A percentile compares a stretch with the other conserved stretches of the same genome.
Evolutionary conservation across 2,113 vertebrate species (phyloP).

Genomic region (Boleophthalmus pectinirostris): DNA sequence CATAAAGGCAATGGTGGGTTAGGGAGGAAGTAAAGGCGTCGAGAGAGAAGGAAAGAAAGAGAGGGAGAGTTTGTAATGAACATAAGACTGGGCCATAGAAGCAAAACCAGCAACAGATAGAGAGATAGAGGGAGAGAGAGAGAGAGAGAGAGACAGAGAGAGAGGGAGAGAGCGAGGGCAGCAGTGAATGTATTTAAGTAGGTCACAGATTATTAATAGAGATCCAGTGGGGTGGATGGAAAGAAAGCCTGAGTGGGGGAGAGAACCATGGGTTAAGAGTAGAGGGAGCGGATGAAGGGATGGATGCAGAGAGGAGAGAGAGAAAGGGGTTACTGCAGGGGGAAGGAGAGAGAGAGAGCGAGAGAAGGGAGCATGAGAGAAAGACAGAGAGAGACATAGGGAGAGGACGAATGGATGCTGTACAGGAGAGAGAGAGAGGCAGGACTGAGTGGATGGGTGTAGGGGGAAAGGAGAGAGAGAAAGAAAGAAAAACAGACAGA

Average conservation of each 20-base stretch:
- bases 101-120: neutral
- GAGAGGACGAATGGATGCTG: slow-evolving; percentile 50
- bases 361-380: neutral
- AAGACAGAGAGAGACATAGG: neutral
- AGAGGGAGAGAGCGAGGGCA: slow-evolving; percentile 66
- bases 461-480: neutral
- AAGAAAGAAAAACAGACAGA: slow-evolving; percentile 15
- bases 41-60: neutral
- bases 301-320: neutral
- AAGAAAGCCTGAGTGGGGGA: slow-evolving; percentile 56
- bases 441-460: slow-evolving; percentile 34
- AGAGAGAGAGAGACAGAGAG: slow-evolving; percentile 11
- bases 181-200: slow-evolving; percentile 81
- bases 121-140: neutral
- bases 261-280: slow-evolving; percentile 36
- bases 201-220: slow-evolving; percentile 86
- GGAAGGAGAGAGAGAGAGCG: slow-evolving; percentile 35
- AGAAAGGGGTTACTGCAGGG: slow-evolving; percentile 24
- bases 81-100: too few relatives aligned
- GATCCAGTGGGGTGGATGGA: slow-evolving; percentile 79
- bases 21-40: too few relatives aligned
- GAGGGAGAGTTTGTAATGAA: neutral
- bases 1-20: too few relatives aligned
- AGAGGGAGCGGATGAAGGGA: neutral
- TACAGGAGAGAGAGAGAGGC: neutral